phyloP scores from a whole-genome alignment of 2,113 vertebrate genomes.

The Protobothrops mucrosquamatus region DNA sequence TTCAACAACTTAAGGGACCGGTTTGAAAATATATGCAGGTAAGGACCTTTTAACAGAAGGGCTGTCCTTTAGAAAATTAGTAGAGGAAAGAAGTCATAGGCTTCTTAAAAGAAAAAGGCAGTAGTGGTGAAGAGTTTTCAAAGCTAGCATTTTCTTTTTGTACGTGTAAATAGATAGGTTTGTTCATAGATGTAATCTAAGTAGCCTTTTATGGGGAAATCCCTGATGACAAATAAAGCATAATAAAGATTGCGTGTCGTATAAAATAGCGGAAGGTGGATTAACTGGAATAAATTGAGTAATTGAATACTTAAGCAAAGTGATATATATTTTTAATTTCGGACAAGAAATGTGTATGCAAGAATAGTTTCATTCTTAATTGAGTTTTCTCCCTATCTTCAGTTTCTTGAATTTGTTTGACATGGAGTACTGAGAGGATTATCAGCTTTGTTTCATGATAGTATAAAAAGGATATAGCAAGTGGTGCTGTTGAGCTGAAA shows the following conservation, averaged over 20 bases:
- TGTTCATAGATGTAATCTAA: constrained; percentile 62
- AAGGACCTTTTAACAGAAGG: constrained; percentile 28
- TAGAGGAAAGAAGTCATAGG: constrained; percentile 35
- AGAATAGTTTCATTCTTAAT: constrained; percentile 64
- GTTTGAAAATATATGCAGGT: constrained; percentile 42
- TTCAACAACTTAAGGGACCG: constrained; percentile 61
- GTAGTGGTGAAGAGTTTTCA: neutral
- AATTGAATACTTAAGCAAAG: neutral
- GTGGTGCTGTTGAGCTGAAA: constrained; percentile 41
- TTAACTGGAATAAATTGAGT: constrained; percentile 19
- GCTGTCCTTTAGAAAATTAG: neutral
- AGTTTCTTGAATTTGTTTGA: constrained; percentile 50
- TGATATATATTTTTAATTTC: constrained; percentile 50
- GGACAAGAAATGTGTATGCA: constrained; percentile 63
- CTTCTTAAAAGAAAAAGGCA: neutral
- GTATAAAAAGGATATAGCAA: constrained; percentile 60
- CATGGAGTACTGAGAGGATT: constrained; percentile 51
- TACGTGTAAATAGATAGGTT: constrained; percentile 70
- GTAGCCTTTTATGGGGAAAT: constrained; percentile 68
- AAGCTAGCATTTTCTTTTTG: constrained; percentile 67
- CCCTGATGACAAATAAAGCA: constrained; percentile 59
- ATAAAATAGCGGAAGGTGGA: constrained; percentile 40
- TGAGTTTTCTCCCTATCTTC: constrained; percentile 55
- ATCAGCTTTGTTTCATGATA: constrained; percentile 64
- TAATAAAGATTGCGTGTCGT: constrained; percentile 54